Conservation (phyloP, 2,888 invertebrate genomes). For the Plusia festucae region DNA sequence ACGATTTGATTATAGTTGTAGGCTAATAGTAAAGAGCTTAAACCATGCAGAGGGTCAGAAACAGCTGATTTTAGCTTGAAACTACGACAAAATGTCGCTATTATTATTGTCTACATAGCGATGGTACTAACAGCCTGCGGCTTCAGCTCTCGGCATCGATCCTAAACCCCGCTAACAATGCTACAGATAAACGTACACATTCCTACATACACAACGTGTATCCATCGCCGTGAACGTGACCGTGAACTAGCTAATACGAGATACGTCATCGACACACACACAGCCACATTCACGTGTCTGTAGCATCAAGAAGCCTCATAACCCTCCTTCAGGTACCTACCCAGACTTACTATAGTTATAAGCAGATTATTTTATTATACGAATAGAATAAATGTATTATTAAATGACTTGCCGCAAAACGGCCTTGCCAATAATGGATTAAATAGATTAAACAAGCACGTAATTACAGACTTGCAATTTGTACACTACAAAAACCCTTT, state of each 20-base stretch:
- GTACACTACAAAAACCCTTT: slow-evolving; percentile 22
- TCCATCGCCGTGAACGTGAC: slow-evolving; percentile 78
- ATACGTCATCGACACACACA: slow-evolving; percentile 65
- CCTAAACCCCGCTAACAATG: slow-evolving; percentile 23
- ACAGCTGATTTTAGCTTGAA: not conserved
- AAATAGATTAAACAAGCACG: slow-evolving; percentile 40
- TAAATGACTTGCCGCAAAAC: slow-evolving; percentile 46
- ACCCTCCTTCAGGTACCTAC: slow-evolving; percentile 55
- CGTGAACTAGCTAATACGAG: slow-evolving; percentile 72
- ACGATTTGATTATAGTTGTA: not conserved
- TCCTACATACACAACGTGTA: slow-evolving; percentile 59
- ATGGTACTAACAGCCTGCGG: not conserved
- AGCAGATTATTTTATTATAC: slow-evolving; percentile 62
- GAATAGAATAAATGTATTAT: slow-evolving; percentile 60
- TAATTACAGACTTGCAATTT: slow-evolving; percentile 33
- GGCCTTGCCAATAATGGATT: slow-evolving; percentile 58
- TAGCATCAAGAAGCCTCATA: slow-evolving; percentile 77
- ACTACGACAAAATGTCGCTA: not conserved
- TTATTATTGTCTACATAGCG: not conserved
- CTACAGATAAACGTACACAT: slow-evolving; percentile 39
- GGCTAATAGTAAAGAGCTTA: not conserved
- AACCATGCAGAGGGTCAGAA: not conserved
- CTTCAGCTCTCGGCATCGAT: slow-evolving; percentile 25
- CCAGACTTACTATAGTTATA: slow-evolving; percentile 57
- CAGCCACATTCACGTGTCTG: slow-evolving; percentile 66